These are phyloP conservation scores for Brachyhypopomus gauderio DNA, from an alignment of 2,113 vertebrate species.

Conservation along the genomic window DNA sequence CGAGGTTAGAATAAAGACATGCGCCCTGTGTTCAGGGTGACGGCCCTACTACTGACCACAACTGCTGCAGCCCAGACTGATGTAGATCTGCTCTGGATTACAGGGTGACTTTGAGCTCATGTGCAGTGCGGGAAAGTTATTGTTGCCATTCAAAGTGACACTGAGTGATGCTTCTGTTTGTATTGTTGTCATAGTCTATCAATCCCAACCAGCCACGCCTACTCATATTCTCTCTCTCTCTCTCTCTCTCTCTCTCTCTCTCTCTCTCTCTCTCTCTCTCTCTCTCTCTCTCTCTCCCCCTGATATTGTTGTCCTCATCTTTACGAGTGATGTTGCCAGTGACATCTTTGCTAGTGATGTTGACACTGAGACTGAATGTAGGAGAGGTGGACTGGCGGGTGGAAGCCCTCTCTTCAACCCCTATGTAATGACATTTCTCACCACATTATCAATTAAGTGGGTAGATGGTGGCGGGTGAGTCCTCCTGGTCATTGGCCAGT, in stretches of 20 bases:
- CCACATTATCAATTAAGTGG: background rate
- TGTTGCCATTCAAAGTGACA: conserved; percentile 42
- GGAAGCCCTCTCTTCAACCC: background rate
- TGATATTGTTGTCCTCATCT: conserved; percentile 15
- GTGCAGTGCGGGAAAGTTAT: conserved; percentile 32
- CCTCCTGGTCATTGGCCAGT: background rate
- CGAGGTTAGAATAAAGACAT: conserved; percentile 20
- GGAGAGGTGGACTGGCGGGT: background rate
- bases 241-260: background rate
- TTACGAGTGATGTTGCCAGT: background rate
- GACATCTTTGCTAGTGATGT: background rate
- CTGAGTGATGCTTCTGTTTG: conserved; percentile 49
- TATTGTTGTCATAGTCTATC: conserved; percentile 47
- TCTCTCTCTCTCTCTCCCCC: background rate
- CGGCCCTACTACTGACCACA: conserved; percentile 10
- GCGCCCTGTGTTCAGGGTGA: conserved; percentile 22
- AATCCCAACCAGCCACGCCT: conserved; percentile 36
- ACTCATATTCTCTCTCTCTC: background rate
- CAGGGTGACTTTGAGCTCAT: conserved; percentile 34
- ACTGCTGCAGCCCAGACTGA: conserved; percentile 16
- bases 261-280: background rate
- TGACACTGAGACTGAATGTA: background rate
- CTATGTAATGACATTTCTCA: background rate
- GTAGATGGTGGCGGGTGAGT: background rate
- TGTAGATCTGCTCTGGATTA: conserved; percentile 30